Base-by-base conservation (phyloP, 2,888 invertebrate species). In the Mimas tiliae region DNA sequence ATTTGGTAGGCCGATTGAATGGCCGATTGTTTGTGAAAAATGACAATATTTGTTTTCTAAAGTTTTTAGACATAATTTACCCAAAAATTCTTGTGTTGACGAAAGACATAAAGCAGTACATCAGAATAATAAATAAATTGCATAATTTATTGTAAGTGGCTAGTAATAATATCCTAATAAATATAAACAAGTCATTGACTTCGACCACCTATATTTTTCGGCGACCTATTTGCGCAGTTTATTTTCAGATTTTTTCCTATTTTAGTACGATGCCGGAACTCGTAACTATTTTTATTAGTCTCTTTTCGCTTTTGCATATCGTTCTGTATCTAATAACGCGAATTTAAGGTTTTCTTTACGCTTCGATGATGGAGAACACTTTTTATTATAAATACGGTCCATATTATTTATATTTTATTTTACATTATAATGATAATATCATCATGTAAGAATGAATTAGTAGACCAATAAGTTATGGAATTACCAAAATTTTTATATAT, bases 211-310 rank as follows among this genome's bases (percentile, higher is more conserved):
- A 67, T 70, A 69, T 73, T 77, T 77, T 78, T 75, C 73, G 72
- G 66, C 87, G 91, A 88, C 90, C 91, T 86, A 90, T 85, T 88
- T 74, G 68, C 66, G 58, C 73, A 72, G 81, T 86, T 87, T 90
- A 90, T 90, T 89, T 89, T 85, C 72, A 79, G 87, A 80, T 80
- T 78, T 80, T 75, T 80, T 79, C 74, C 79, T 80, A 73, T 80
- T 81, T 77, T 70, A 69, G 68, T 64, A 27, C 51, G 66, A 72
- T 73, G 73, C 73, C 73, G 72, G 72, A 70, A 73, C 67, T 68
- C 64, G 51, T 55, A n/a, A 33, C 11, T 53, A 47, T 34, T 55
- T 51, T 65, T 62, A 62, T 62, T 45, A 58, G 48, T 62, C 1
- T 62, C 16, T 16, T 19, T n/a, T 19, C 19, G 38, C 42, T 42